Percentiles rank a stretch among this genome's conserved stretches.
Conservation (phyloP, 2,888 invertebrate genomes). For the Hydrotaea diabolus region DNA sequence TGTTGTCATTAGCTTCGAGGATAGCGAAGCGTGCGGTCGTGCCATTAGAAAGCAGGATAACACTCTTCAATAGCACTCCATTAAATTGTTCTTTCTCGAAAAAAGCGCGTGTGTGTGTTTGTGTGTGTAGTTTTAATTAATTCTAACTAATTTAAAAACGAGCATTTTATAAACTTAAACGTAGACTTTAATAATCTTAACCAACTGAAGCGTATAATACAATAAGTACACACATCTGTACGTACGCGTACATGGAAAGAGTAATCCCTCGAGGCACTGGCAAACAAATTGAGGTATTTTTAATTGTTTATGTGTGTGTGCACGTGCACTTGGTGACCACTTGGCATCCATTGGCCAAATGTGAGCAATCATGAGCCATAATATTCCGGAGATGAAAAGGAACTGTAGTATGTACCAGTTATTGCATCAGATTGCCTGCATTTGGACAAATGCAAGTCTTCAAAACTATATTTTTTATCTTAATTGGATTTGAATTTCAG, state of each 20-base stretch:
- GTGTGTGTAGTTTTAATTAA: slow-evolving; percentile 52
- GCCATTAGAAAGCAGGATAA: slow-evolving; percentile 66
- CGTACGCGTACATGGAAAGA: not conserved
- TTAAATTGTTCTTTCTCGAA: slow-evolving; percentile 38
- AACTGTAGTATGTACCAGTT: no score
- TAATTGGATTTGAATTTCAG: no score
- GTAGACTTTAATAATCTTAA: slow-evolving; percentile 14
- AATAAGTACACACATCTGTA: not conserved
- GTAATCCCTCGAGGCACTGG: no score
- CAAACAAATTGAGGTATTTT: not conserved
- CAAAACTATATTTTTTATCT: no score
- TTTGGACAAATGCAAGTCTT: no score
- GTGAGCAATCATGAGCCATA: no score
- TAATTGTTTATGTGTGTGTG: not conserved
- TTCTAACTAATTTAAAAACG: not conserved
- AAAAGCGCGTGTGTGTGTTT: slow-evolving; percentile 57
- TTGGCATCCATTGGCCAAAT: no score
- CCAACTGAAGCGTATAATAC: not conserved
- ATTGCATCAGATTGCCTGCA: no score
- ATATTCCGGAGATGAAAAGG: no score
- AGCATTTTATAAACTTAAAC: slow-evolving; percentile 19
- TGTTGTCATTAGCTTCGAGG: slow-evolving; percentile 71
- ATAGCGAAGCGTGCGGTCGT: slow-evolving; percentile 71
- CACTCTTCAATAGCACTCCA: slow-evolving; percentile 52
- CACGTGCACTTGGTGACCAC: not conserved